These are phyloP conservation scores for Zaprionus ghesquierei DNA, from an alignment of 1,140 invertebrate species.

Conservation along the genomic window DNA sequence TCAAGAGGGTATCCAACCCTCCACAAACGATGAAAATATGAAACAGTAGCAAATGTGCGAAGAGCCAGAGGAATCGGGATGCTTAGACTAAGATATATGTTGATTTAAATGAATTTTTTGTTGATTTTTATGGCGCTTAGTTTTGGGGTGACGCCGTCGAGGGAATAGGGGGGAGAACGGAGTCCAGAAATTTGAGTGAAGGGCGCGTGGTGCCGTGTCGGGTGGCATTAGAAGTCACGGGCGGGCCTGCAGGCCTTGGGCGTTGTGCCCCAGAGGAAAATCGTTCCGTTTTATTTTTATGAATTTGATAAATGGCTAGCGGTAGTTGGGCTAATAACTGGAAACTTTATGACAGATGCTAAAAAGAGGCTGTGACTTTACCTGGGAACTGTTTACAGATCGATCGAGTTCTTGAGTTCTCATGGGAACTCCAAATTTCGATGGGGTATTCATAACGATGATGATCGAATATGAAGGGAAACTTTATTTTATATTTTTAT, in stretches of 20 bases:
- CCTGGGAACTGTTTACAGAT: conserved; percentile 30
- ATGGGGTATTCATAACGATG: not conserved
- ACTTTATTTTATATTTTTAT: not conserved
- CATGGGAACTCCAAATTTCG: not conserved
- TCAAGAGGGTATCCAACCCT: not conserved
- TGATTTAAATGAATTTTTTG: conserved; percentile 80
- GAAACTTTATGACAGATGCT: conserved; percentile 58
- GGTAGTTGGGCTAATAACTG: conserved; percentile 70
- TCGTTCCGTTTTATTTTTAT: conserved; percentile 66
- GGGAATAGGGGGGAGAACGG: not conserved
- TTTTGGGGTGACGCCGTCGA: not conserved
- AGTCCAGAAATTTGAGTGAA: conserved; percentile 51
- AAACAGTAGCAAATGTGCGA: conserved; percentile 52
- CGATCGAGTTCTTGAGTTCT: conserved; percentile 22
- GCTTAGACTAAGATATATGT: conserved; percentile 66
- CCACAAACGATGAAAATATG: conserved; percentile 68
- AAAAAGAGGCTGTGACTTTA: conserved; percentile 24
- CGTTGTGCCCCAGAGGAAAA: conserved; percentile 2
- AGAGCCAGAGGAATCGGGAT: conserved; percentile 10
- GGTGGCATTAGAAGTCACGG: conserved; percentile 59
- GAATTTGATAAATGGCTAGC: conserved; percentile 73
- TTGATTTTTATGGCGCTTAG: conserved; percentile 78
- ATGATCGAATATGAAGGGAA: not conserved
- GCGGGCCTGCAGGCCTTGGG: conserved; percentile 20
- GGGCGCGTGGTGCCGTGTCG: conserved; percentile 43